Evolutionary conservation across 64 coral and sea anemone genomes (phyloP).

Genomic region (Exaiptasia diaphana): DNA sequence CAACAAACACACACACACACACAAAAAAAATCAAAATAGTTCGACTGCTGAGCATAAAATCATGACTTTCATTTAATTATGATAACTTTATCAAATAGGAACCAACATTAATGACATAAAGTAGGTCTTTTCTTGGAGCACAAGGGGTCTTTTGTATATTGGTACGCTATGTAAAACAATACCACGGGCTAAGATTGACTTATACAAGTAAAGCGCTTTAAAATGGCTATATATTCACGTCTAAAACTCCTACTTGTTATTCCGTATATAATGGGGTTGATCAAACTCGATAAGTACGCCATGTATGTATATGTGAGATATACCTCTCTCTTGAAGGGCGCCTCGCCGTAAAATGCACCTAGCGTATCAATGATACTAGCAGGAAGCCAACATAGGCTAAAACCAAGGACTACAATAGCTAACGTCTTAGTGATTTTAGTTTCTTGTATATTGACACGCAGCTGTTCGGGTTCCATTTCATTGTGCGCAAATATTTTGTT

Average conservation of each 20-base stretch:
- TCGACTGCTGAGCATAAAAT: too few species aligned
- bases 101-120: too few species aligned
- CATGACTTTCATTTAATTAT: too few species aligned
- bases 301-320: constrained; percentile 64
- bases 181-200: too few species aligned
- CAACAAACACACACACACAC: too few species aligned
- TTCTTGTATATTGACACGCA: constrained; percentile 35
- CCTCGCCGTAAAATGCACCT: constrained; percentile 12
- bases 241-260: constrained; percentile 58
- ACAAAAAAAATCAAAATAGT: too few species aligned
- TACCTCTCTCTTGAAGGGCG: constrained; percentile 17
- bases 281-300: constrained; percentile 53
- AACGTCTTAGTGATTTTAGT: constrained; percentile 48
- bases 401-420: constrained; percentile 42
- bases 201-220: not conserved
- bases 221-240: constrained; percentile 55
- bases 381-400: constrained; percentile 74
- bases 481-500: constrained; percentile 33
- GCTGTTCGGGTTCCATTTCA: not conserved
- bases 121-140: too few species aligned
- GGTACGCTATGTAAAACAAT: too few species aligned
- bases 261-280: constrained; percentile 73
- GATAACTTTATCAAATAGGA: too few species aligned
- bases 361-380: constrained; percentile 48
- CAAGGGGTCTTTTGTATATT: too few species aligned